Evolutionary conservation across 2,888 invertebrate species (phyloP).

Genomic region (Elmis aenea): DNA sequence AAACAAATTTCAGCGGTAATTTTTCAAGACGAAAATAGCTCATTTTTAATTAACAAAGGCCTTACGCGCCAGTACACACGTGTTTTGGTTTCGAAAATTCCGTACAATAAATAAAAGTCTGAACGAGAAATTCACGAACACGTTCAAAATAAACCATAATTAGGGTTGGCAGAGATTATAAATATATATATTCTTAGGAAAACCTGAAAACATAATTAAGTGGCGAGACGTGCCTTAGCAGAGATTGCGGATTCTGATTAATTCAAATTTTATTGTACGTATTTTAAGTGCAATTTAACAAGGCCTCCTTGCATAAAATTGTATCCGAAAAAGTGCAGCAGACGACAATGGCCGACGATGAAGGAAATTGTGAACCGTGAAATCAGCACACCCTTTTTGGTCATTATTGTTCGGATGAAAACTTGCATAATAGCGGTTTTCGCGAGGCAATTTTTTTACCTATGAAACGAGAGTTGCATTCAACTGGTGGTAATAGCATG

Average conservation of each 20-base stretch:
- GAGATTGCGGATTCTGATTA: conserved; percentile 39
- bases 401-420: conserved; percentile 19
- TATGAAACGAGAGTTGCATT: background rate
- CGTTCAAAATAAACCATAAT: conserved; percentile 11
- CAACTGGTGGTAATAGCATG: background rate
- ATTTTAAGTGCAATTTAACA: conserved; percentile 42
- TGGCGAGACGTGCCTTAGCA: conserved; percentile 35
- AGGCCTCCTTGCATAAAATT: conserved; percentile 45
- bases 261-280: conserved; percentile 37
- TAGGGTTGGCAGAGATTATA: too few species aligned
- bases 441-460: conserved; percentile 2
- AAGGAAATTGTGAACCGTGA: conserved; percentile 38
- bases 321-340: conserved; percentile 34
- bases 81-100: conserved; percentile 9
- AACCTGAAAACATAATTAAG: conserved; percentile 35
- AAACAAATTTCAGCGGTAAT: conserved; percentile 11
- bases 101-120: conserved; percentile 11
- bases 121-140: conserved; percentile 6
- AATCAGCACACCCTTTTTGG: conserved; percentile 33
- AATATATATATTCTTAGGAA: conserved; percentile 12
- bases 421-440: conserved; percentile 13
- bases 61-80: too few species aligned
- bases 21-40: conserved; percentile 9
- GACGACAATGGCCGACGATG: conserved; percentile 40
- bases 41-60: conserved; percentile 8